Evolutionary conservation across 2,797 vertebrate genomes (phyloP).

Genomic region (Falco columbarius): DNA sequence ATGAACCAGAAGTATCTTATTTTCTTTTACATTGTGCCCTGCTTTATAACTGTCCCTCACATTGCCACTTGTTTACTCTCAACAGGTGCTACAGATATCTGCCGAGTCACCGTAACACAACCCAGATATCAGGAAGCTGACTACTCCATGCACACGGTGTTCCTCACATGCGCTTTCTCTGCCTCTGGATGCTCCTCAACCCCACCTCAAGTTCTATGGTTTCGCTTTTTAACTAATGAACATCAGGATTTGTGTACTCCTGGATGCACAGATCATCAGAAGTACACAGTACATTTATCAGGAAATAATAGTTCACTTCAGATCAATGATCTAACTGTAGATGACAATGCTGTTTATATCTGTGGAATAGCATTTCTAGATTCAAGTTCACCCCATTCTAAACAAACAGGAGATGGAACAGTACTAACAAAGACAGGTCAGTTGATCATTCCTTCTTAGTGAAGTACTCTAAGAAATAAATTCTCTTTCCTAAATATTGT

Average conservation of each 20-base stretch:
- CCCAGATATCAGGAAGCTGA: conserved; percentile 35
- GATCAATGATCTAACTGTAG: conserved; percentile 30
- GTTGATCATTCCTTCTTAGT: conserved; percentile 16
- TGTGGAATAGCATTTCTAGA: conserved; percentile 72
- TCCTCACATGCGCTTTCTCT: conserved; percentile 62
- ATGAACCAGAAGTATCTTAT: not conserved
- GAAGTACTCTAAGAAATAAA: not conserved
- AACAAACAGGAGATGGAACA: conserved; percentile 74
- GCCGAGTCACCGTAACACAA: conserved; percentile 67
- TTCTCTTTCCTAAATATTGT: not conserved
- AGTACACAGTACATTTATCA: conserved; percentile 18
- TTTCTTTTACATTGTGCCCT: not conserved
- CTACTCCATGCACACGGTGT: not conserved
- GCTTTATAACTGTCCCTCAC: not conserved
- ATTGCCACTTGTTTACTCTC: not conserved
- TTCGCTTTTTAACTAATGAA: conserved; percentile 55
- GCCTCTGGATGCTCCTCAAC: not conserved
- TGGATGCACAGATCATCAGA: not conserved
- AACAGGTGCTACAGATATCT: conserved; percentile 47
- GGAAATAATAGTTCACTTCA: conserved; percentile 26
- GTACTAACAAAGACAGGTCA: conserved; percentile 72
- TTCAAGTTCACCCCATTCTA: not conserved
- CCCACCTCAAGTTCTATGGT: conserved; percentile 64
- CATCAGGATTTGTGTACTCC: conserved; percentile 53
- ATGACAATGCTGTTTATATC: conserved; percentile 78